Conservation (phyloP, 2,797 vertebrate genomes). For the Cossypha dichroa region DNA sequence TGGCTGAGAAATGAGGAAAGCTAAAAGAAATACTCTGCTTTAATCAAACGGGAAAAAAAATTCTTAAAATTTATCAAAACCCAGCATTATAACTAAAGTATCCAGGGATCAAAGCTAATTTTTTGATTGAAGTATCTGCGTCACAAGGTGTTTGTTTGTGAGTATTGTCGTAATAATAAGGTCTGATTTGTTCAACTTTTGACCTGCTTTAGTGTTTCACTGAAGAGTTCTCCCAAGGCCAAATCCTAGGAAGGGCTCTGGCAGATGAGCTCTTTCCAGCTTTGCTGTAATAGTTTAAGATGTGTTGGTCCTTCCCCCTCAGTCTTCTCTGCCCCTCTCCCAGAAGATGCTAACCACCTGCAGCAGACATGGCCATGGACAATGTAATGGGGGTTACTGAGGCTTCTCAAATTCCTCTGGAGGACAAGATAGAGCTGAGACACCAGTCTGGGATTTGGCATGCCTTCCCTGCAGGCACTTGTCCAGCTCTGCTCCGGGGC, state of each 20-base stretch:
- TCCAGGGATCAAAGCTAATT: background rate
- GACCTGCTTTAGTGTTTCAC: background rate
- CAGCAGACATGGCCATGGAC: background rate
- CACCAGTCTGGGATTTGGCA: background rate
- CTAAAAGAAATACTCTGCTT: background rate
- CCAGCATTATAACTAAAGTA: background rate
- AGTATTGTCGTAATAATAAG: background rate
- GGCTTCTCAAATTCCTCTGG: background rate
- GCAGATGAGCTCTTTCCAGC: background rate
- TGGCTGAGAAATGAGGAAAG: background rate
- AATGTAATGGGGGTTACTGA: fast-evolving
- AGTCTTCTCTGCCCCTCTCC: background rate
- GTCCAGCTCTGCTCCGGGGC: slow-evolving; percentile 11
- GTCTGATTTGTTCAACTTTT: background rate
- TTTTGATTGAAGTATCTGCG: background rate
- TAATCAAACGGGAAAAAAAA: background rate
- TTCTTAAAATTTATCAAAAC: background rate
- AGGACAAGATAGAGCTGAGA: background rate
- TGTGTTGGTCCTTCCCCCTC: background rate
- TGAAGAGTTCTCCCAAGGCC: background rate
- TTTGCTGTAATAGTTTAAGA: background rate
- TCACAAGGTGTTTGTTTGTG: background rate
- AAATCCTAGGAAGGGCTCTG: background rate
- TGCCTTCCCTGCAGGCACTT: background rate
- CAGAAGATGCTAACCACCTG: background rate